Evolutionary conservation across 2,888 invertebrate species (phyloP).

Genomic region (Platycheirus albimanus): DNA sequence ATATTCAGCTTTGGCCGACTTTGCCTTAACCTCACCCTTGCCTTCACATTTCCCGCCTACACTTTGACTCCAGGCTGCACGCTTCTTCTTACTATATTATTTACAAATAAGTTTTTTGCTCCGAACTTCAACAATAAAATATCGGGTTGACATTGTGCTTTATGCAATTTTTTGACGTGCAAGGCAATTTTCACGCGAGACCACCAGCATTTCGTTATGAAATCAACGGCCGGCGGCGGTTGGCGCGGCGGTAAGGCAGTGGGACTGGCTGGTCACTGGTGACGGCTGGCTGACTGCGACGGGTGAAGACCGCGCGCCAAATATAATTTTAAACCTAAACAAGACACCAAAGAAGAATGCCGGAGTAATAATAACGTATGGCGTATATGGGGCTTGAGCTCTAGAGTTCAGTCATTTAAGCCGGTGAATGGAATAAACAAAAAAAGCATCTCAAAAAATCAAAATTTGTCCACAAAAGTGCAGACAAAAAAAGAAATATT

Average conservation of each 20-base stretch:
- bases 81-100: conserved; percentile 48
- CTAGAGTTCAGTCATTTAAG: conserved; percentile 39
- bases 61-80: conserved; percentile 21
- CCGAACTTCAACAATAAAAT: conserved; percentile 45
- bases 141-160: conserved; percentile 58
- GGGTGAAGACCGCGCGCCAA: conserved; percentile 25
- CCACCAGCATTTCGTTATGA: conserved; percentile 58
- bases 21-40: background rate
- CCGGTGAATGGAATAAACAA: conserved; percentile 57
- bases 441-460: conserved; percentile 11
- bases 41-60: background rate
- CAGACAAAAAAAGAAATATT: background rate
- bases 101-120: conserved; percentile 15
- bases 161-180: conserved; percentile 40
- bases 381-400: background rate
- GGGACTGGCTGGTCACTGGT: too few species aligned
- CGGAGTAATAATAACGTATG: conserved; percentile 34
- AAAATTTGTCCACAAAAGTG: conserved; percentile 56
- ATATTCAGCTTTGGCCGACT: background rate
- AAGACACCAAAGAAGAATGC: conserved; percentile 36
- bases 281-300: background rate
- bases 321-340: conserved; percentile 13
- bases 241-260: too few species aligned
- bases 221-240: conserved; percentile 36
- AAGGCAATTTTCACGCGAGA: conserved; percentile 39